Evolutionary conservation across 1,140 invertebrate genomes (phyloP).

Genomic region (Psix sp.): DNA sequence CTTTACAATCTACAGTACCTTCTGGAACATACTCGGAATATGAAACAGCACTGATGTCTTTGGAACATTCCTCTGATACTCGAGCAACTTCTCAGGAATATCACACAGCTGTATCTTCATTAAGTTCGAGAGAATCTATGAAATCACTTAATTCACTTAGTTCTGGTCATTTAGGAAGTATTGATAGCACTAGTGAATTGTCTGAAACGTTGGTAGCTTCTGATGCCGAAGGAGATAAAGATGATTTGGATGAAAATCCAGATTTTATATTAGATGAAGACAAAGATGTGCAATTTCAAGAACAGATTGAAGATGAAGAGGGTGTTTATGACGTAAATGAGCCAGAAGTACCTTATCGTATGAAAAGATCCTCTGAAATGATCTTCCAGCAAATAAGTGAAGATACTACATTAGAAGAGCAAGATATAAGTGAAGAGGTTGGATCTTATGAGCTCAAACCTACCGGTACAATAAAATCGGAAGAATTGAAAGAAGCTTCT

Average conservation of each 20-base stretch:
- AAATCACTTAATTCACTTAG: conserved; percentile 92
- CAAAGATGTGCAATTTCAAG: conserved; percentile 54
- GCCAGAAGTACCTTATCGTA: conserved; percentile 78
- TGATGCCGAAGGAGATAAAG: conserved; percentile 80
- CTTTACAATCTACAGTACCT: conserved; percentile 77
- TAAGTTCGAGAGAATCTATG: conserved; percentile 92
- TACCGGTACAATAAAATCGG: not conserved
- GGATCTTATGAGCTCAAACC: conserved; percentile 24
- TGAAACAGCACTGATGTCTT: conserved; percentile 89
- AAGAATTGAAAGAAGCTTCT: conserved; percentile 17
- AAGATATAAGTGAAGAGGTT: conserved; percentile 42
- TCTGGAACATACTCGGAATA: conserved; percentile 87
- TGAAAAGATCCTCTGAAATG: conserved; percentile 94
- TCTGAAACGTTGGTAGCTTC: conserved; percentile 94
- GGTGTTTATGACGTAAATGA: conserved; percentile 32
- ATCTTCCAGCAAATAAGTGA: conserved; percentile 84
- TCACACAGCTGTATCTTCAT: conserved; percentile 87
- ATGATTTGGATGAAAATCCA: conserved; percentile 72
- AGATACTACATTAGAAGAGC: conserved; percentile 61
- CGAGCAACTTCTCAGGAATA: conserved; percentile 87
- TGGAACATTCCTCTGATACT: conserved; percentile 85
- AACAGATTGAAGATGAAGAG: conserved; percentile 60
- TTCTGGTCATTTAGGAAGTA: conserved; percentile 90
- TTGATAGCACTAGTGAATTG: conserved; percentile 89
- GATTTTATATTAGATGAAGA: conserved; percentile 67